Evolutionary conservation across 2,888 invertebrate species (phyloP).

Genomic region (Plemyria rubiginata): DNA sequence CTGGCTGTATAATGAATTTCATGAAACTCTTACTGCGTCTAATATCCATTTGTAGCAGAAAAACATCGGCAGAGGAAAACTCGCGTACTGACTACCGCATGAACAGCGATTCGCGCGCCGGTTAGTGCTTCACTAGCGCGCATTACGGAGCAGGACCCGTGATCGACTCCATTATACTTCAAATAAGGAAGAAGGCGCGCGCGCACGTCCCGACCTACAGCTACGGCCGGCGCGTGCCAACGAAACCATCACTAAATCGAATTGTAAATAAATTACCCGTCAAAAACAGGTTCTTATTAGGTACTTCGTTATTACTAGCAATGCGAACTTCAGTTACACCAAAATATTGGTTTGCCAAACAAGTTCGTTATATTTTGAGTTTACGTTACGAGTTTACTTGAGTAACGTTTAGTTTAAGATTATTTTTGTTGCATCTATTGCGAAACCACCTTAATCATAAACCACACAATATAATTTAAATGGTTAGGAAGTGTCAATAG

Average conservation of each 20-base stretch:
- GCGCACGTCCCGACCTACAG: conserved; percentile 70
- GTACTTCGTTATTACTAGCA: background rate
- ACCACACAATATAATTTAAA: no score
- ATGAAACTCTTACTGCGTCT: conserved; percentile 17
- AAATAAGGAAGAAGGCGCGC: conserved; percentile 76
- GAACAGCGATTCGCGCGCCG: conserved; percentile 50
- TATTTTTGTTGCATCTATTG: conserved; percentile 50
- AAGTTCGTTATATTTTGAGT: background rate
- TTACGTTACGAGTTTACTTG: no score
- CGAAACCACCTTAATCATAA: conserved; percentile 3
- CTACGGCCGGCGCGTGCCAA: conserved; percentile 47
- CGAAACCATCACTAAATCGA: conserved; percentile 48
- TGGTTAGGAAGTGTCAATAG: no score
- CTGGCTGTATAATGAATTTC: no score
- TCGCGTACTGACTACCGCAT: conserved; percentile 21
- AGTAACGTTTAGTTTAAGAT: conserved; percentile 52
- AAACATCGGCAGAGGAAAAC: conserved; percentile 11
- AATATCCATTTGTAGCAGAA: conserved; percentile 35
- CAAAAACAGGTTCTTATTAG: background rate
- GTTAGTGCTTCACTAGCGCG: conserved; percentile 60
- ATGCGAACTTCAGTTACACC: background rate
- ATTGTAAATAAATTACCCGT: conserved; percentile 30
- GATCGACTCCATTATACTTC: conserved; percentile 80
- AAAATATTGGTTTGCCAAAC: no score
- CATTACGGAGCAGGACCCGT: conserved; percentile 80